A percentile compares a stretch with the other conserved stretches of the same genome.
Evolutionary conservation across 2,113 vertebrate genomes (phyloP).

Genomic region (Oriolus oriolus): DNA sequence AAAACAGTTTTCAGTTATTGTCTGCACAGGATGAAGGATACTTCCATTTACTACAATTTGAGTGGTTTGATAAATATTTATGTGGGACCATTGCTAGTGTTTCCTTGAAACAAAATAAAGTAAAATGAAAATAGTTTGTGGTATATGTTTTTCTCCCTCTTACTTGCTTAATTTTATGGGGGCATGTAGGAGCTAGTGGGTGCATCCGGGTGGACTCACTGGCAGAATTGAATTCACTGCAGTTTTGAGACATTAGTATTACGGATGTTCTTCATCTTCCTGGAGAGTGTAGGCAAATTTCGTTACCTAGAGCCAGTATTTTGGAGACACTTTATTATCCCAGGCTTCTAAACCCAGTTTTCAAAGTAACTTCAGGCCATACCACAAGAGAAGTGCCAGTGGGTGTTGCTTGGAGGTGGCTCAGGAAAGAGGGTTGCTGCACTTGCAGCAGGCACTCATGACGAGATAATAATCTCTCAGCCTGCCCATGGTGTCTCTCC

Average conservation of each 20-base stretch:
- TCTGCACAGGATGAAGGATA: conserved; percentile 21
- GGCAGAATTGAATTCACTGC: not conserved
- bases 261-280: not conserved
- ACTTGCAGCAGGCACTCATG: not conserved
- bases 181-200: not conserved
- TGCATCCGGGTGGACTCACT: conserved; percentile 11
- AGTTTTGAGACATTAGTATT: not conserved
- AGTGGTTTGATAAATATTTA: conserved; percentile 68
- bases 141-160: not conserved
- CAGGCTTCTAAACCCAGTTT: not conserved
- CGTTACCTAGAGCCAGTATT: not conserved
- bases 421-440: not conserved
- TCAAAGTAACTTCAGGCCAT: not conserved
- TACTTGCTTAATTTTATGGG: conserved; percentile 29
- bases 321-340: not conserved
- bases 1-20: not conserved
- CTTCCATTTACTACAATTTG: conserved; percentile 53
- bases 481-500: rapidly evolving
- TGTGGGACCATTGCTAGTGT: not conserved
- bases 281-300: not conserved
- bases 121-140: conserved; percentile 35
- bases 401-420: not conserved
- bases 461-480: not conserved
- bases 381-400: not conserved
- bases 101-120: conserved; percentile 55